phyloP scores from a whole-genome alignment of 1,140 invertebrate genomes.

The Halictus rubicundus region DNA sequence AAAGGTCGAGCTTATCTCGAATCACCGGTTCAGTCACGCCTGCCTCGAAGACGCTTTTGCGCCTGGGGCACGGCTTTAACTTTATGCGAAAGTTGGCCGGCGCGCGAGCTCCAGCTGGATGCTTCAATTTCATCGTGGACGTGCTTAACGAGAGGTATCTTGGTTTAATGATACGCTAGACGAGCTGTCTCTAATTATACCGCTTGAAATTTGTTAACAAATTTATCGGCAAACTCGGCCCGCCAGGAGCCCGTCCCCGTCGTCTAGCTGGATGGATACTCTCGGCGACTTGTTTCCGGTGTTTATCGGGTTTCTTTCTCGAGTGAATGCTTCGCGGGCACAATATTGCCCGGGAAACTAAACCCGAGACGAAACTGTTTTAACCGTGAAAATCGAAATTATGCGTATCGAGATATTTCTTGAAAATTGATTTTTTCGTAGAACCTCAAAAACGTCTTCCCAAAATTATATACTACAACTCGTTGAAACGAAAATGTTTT shows the following conservation, averaged over 20 bases:
- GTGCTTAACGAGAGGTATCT: conserved; percentile 50
- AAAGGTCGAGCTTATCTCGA: conserved; percentile 34
- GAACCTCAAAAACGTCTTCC: too few species aligned
- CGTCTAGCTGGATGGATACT: neutral
- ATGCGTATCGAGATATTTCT: too few species aligned
- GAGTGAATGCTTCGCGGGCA: neutral
- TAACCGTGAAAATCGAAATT: too few species aligned
- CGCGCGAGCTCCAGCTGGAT: conserved; percentile 22
- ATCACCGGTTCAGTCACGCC: conserved; percentile 39
- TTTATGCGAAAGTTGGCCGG: conserved; percentile 41
- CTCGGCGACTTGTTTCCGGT: neutral
- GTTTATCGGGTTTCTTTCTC: neutral
- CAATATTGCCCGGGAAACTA: too few species aligned
- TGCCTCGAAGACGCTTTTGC: conserved; percentile 37
- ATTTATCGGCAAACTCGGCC: conserved; percentile 16
- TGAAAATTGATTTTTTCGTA: too few species aligned
- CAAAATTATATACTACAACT: too few species aligned
- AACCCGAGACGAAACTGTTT: too few species aligned
- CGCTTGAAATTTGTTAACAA: conserved; percentile 41
- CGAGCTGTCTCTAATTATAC: conserved; percentile 12
- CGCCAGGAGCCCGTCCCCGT: too few species aligned
- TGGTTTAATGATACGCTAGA: conserved; percentile 44
- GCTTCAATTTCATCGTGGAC: conserved; percentile 47
- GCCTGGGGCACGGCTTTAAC: conserved; percentile 37
- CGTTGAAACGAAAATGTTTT: too few species aligned